Evolutionary conservation across 2,797 vertebrate genomes (phyloP), one percentile per base, ranked within the genome.

Genomic region (Gallinago solitaria): DNA sequence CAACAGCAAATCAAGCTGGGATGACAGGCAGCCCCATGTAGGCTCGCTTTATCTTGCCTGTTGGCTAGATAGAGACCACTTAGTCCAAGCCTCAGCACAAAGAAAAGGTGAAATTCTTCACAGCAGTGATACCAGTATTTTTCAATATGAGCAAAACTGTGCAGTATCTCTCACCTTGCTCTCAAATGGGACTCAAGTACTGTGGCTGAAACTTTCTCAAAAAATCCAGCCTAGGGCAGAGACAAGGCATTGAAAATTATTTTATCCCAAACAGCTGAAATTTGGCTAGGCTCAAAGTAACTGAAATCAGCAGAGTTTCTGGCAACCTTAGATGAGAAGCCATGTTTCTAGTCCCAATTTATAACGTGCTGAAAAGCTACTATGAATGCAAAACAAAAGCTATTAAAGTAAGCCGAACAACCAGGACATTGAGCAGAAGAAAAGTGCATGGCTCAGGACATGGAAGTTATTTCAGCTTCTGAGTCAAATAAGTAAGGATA

Each of bases 401-500:
- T 81, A 54, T 25, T 89, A 68, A 84, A 87, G 60, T 28, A 17
- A 91, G 32, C 67, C 0, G n/a, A 75, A 82, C 33, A 93, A 60
- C n/a, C n/a, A 53, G 45, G 91, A 51, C 28, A 20, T 41, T 79
- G 61, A 89, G 37, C 67, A 89, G 78, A 81, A 67, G 21, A 90
- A 63, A 87, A 85, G 50, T 28, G 13, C 50, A 30, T 3, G 1
- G 65, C 61, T 92, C 45, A 81, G 89, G 41, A 86, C 61, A n/a
- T 68, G 79, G 50, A 93, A 92, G 79, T 83, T 94, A 77, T 91
- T 96, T 89, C 93, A 90, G 83, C 60, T 75, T 93, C 45, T 75
- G 73, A 69, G 50, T 75, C 61, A 81, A 95, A 83, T 78, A 69
- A 83, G 56, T 61, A 57, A 54, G 60, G 71, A 86, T 83, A 93